These are phyloP conservation scores for Polyploca ridens DNA, from an alignment of 2,888 invertebrate genomes.

Conservation along the genomic window DNA sequence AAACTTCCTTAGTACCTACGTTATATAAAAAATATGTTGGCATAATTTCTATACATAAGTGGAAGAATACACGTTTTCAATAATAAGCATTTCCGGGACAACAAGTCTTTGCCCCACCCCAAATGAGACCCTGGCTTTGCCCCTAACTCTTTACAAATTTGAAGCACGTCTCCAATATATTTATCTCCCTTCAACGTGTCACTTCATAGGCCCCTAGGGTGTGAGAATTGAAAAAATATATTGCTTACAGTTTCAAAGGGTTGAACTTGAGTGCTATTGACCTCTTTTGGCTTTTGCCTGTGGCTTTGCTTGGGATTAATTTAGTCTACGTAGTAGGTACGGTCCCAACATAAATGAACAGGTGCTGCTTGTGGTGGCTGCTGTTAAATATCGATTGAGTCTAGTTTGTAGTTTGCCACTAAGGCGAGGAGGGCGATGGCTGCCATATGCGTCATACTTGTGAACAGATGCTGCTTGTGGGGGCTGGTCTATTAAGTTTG, in stretches of 20 bases:
- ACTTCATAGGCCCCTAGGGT: background rate
- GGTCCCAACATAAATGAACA: too few species aligned
- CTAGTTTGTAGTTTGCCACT: too few species aligned
- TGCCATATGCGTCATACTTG: too few species aligned
- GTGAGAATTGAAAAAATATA: slow-evolving; percentile 5
- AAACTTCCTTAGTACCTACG: too few species aligned
- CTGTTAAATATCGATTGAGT: too few species aligned
- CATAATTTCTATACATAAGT: too few species aligned
- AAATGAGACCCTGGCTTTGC: background rate
- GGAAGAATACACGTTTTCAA: too few species aligned
- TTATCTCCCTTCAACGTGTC: slow-evolving; percentile 2
- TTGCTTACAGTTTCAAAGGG: slow-evolving; percentile 32
- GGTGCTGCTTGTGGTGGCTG: too few species aligned
- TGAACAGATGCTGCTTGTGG: too few species aligned
- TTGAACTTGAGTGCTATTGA: slow-evolving; percentile 3
- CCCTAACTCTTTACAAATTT: slow-evolving; percentile 3
- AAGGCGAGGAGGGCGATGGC: too few species aligned
- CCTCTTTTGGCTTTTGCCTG: background rate
- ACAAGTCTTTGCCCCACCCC: background rate
- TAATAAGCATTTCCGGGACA: background rate
- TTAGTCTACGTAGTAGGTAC: background rate
- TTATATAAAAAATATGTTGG: too few species aligned
- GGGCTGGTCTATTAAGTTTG: too few species aligned
- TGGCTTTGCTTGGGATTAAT: background rate
- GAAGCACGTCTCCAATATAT: slow-evolving; percentile 2